A percentile compares a stretch with the other conserved stretches of the same genome.
These are phyloP conservation scores for Epizoanthus stellaris DNA, from an alignment of 92 coral and sea anemone species.

Conservation along the genomic window DNA sequence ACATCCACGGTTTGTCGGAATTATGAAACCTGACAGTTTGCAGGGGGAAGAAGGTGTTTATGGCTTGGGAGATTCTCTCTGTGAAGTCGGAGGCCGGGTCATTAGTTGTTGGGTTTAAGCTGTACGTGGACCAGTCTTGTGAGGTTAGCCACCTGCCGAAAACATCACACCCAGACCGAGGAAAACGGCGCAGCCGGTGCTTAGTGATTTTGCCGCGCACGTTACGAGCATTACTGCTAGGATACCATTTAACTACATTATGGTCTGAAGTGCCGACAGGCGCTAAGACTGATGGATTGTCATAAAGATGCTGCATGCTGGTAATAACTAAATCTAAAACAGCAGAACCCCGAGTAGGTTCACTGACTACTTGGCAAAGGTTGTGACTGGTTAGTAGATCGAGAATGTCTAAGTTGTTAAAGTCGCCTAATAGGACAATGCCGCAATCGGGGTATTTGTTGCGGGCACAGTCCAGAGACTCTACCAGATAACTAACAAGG, in stretches of 20 bases:
- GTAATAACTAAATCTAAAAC: constrained; percentile 18
- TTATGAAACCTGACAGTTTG: neutral
- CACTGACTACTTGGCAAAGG: too few relatives aligned
- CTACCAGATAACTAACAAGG: neutral
- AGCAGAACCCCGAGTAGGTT: constrained; percentile 7
- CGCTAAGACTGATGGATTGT: neutral
- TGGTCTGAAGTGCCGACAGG: constrained; percentile 26
- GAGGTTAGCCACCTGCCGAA: constrained; percentile 41
- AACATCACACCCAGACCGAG: constrained; percentile 5
- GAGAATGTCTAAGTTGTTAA: constrained; percentile 10
- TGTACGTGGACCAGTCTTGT: neutral
- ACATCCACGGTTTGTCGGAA: constrained; percentile 33
- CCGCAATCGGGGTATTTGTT: constrained; percentile 18
- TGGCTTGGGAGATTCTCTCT: too few relatives aligned
- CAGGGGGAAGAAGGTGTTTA: neutral
- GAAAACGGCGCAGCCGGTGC: constrained; percentile 19
- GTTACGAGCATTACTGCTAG: neutral
- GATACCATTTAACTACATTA: constrained; percentile 12
- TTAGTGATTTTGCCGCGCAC: neutral
- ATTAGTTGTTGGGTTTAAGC: too few relatives aligned
- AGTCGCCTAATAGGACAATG: constrained; percentile 3
- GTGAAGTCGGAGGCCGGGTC: too few relatives aligned
- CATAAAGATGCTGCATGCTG: constrained; percentile 5
- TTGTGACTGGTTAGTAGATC: neutral
- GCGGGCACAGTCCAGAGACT: neutral